Conservation (phyloP, 92 coral and sea anemone species). For the Galaxea fascicularis region DNA sequence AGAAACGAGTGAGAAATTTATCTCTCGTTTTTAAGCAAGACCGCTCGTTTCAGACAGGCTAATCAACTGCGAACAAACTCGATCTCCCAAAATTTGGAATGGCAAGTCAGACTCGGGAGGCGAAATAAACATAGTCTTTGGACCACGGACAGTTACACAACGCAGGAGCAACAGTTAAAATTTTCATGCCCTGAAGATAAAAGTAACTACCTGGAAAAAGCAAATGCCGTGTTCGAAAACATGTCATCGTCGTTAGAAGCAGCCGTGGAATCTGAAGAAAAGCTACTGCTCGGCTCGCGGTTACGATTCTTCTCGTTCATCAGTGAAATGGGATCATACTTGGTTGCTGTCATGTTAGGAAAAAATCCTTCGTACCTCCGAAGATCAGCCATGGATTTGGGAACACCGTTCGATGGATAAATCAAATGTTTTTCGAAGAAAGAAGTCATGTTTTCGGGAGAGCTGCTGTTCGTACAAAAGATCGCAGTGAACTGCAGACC, state of each 20-base stretch:
- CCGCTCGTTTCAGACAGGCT: background rate
- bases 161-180: background rate
- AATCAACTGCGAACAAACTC: slow-evolving; percentile 12
- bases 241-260: slow-evolving; percentile 83
- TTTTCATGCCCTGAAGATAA: background rate
- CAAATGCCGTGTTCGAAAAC: slow-evolving; percentile 86
- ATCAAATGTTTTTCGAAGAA: slow-evolving; percentile 83
- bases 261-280: slow-evolving; percentile 69
- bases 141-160: background rate
- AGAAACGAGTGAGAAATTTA: background rate
- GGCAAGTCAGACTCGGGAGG: background rate
- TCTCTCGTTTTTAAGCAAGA: background rate
- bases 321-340: slow-evolving; percentile 79
- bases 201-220: slow-evolving; percentile 74
- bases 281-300: slow-evolving; percentile 60
- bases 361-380: slow-evolving; percentile 90
- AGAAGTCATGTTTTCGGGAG: slow-evolving; percentile 72
- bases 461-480: slow-evolving; percentile 85
- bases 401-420: slow-evolving; percentile 72
- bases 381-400: slow-evolving; percentile 77
- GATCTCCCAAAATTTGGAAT: slow-evolving; percentile 1
- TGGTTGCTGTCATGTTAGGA: slow-evolving; percentile 77
- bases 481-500: slow-evolving; percentile 82
- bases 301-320: slow-evolving; percentile 71
- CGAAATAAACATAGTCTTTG: slow-evolving; percentile 15